Percentiles rank a stretch among this genome's conserved stretches.
phyloP scores from a whole-genome alignment of 1,140 invertebrate species.

The Tetraneura akinire region DNA sequence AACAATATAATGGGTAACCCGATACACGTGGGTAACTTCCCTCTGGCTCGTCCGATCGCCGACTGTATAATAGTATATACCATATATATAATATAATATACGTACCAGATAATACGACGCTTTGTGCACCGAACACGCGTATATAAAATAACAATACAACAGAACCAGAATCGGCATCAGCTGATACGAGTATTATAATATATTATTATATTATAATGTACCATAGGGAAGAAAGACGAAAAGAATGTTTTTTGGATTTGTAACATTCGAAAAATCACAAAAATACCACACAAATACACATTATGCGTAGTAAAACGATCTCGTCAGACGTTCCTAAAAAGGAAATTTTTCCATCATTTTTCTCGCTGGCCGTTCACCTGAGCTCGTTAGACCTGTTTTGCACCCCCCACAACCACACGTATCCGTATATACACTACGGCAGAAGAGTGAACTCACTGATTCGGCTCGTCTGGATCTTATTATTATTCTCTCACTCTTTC shows the following conservation, averaged over 20 bases:
- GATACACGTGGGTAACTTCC: conserved; percentile 33
- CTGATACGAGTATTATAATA: no score
- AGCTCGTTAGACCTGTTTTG: conserved; percentile 47
- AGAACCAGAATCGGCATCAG: no score
- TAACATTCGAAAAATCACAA: neutral
- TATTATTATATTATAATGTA: no score
- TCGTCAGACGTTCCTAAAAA: conserved; percentile 28
- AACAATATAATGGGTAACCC: conserved; percentile 1
- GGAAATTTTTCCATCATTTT: conserved; percentile 20
- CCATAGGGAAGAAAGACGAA: no score
- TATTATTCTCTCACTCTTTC: neutral
- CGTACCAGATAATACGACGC: no score
- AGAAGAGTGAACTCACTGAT: no score
- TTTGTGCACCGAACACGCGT: no score
- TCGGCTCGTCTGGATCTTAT: no score
- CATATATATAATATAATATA: no score
- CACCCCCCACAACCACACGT: neutral
- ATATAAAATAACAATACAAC: no score
- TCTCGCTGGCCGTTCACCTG: conserved; percentile 45
- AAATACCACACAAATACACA: neutral
- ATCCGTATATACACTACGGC: neutral
- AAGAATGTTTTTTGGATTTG: neutral
- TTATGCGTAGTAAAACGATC: conserved; percentile 34
- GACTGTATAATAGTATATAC: no score
- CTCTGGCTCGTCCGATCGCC: no score